Evolutionary conservation across 2,797 vertebrate genomes (phyloP).

Genomic region (Arrhamphus sclerolepis): DNA sequence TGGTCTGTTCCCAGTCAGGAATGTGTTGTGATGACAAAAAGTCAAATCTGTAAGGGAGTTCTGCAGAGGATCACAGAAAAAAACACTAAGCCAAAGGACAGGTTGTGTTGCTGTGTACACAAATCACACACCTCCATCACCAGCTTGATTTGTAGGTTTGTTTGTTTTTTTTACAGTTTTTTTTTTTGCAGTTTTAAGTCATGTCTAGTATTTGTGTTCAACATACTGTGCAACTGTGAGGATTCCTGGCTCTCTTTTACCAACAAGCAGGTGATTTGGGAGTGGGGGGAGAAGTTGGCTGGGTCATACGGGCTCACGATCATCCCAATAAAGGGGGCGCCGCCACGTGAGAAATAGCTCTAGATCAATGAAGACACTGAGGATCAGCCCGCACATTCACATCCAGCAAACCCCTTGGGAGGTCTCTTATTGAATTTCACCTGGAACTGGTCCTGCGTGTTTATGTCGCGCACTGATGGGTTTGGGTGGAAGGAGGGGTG

Average conservation of each 20-base stretch:
- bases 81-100: conserved; percentile 20
- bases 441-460: conserved; percentile 98
- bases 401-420: not conserved
- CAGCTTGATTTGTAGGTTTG: conserved; percentile 28
- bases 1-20: conserved; percentile 89
- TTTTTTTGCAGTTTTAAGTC: conserved; percentile 5
- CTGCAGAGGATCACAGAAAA: conserved; percentile 68
- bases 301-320: conserved; percentile 97
- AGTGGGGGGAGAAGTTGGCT: conserved; percentile 90
- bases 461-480: conserved; percentile 95
- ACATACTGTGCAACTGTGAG: conserved; percentile 88
- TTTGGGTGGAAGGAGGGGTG: conserved; percentile 95
- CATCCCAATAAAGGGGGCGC: conserved; percentile 96
- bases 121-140: conserved; percentile 31
- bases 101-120: conserved; percentile 1
- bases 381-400: conserved; percentile 5
- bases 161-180: conserved; percentile 9
- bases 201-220: not conserved
- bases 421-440: conserved; percentile 60
- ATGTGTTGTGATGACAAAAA: conserved; percentile 86
- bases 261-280: conserved; percentile 93
- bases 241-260: conserved; percentile 88
- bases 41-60: conserved; percentile 93
- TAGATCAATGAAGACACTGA: conserved; percentile 58
- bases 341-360: conserved; percentile 97